A percentile compares a stretch with the other conserved stretches of the same genome.
Conservation (phyloP, 2,888 invertebrate genomes). For the Osedax frankpressi region DNA sequence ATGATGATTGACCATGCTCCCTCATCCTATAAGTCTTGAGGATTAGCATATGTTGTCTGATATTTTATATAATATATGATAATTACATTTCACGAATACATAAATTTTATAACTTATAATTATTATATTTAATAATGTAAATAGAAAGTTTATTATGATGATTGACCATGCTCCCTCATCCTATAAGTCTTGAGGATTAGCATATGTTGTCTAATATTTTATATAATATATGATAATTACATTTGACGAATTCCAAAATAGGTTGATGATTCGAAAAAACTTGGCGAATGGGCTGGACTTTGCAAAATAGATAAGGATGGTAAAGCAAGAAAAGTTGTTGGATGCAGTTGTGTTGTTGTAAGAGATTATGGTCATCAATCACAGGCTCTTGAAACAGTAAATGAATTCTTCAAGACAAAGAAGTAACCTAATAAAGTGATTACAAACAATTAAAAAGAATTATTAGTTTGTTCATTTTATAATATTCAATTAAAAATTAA, state of each 20-base stretch:
- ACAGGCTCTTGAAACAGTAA: constrained; percentile 80
- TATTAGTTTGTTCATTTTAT: too few species aligned
- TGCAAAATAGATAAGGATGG: constrained; percentile 99
- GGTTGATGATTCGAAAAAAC: constrained; percentile 91
- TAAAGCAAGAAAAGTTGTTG: constrained; percentile 94
- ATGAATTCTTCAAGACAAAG: constrained; percentile 70
- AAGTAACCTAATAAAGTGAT: too few species aligned
- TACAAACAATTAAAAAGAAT: too few species aligned
- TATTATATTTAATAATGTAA: too few species aligned
- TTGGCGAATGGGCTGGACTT: constrained; percentile 97
- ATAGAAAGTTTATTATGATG: too few species aligned
- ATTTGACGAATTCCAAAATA: constrained; percentile 26
- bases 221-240: not conserved
- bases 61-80: not conserved
- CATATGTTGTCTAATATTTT: not conserved
- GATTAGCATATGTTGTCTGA: constrained; percentile 21
- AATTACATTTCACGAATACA: too few species aligned
- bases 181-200: constrained; percentile 6
- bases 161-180: constrained; percentile 9
- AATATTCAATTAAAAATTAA: too few species aligned
- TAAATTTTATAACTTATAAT: too few species aligned
- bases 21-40: constrained; percentile 27
- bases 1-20: constrained; percentile 27
- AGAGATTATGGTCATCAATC: constrained; percentile 93
- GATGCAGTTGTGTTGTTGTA: constrained; percentile 92